phyloP scores from a whole-genome alignment of 2,888 invertebrate genomes.

The Apamea crenata region DNA sequence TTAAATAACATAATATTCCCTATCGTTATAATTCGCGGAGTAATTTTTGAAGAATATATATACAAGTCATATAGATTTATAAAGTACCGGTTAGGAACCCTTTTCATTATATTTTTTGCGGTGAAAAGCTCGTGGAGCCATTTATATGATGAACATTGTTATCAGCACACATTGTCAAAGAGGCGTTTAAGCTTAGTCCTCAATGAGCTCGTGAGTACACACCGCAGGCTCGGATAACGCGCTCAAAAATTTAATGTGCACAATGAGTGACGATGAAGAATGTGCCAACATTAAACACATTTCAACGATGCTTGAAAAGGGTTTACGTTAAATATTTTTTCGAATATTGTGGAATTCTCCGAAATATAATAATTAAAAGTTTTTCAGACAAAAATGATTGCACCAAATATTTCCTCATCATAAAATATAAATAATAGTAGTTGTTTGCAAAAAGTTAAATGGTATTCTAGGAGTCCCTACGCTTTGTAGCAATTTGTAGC shows the following conservation, averaged over 20 bases:
- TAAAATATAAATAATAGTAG: not conserved
- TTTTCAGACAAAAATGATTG: not conserved
- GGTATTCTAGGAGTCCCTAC: not conserved
- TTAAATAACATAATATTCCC: constrained; percentile 51
- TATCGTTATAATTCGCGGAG: constrained; percentile 24
- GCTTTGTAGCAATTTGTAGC: constrained; percentile 34
- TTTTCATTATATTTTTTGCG: constrained; percentile 51
- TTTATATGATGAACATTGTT: constrained; percentile 58
- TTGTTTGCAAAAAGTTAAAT: constrained; percentile 2
- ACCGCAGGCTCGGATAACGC: constrained; percentile 56
- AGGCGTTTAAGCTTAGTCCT: constrained; percentile 59
- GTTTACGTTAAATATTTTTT: constrained; percentile 6
- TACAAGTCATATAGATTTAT: constrained; percentile 31
- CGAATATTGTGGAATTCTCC: not conserved
- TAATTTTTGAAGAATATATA: constrained; percentile 23
- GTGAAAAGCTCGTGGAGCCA: constrained; percentile 47
- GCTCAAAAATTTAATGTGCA: constrained; percentile 53
- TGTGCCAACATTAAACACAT: constrained; percentile 38
- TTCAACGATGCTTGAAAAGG: constrained; percentile 24
- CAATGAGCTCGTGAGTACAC: constrained; percentile 63
- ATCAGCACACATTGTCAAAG: constrained; percentile 60
- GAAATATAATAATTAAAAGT: not conserved
- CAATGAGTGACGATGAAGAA: constrained; percentile 51
- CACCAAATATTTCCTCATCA: not conserved
- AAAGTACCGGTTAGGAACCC: constrained; percentile 21